These are phyloP conservation scores for Gephyroberyx darwinii DNA, from an alignment of 2,797 vertebrate genomes.

Conservation along the genomic window DNA sequence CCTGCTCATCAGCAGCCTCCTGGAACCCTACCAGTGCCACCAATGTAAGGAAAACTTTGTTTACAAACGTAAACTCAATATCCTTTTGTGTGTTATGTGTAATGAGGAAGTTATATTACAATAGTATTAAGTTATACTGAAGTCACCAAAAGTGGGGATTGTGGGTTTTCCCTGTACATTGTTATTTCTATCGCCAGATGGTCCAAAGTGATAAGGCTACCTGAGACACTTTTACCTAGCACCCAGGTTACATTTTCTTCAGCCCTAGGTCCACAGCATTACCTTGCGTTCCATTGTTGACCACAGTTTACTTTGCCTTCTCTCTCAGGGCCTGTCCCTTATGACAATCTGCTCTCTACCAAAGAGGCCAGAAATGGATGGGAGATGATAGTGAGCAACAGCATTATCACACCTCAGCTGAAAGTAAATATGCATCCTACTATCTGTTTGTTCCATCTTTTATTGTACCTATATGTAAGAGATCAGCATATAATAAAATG, in stretches of 20 bases:
- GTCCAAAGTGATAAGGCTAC: too few species aligned
- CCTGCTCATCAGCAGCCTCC: slow-evolving; percentile 81
- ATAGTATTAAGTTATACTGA: not conserved
- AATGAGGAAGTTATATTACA: not conserved
- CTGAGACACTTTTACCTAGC: not conserved
- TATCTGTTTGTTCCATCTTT: not conserved
- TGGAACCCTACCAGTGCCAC: slow-evolving; percentile 52
- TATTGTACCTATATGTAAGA: not conserved
- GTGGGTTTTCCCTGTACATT: not conserved
- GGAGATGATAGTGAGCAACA: slow-evolving; percentile 81
- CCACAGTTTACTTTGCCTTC: slow-evolving; percentile 11
- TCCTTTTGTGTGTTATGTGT: not conserved
- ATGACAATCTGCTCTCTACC: slow-evolving; percentile 78
- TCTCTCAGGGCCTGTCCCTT: slow-evolving; percentile 76
- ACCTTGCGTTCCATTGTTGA: not conserved
- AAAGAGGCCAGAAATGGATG: slow-evolving; percentile 87
- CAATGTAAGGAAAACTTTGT: slow-evolving; percentile 77
- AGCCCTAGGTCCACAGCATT: not conserved
- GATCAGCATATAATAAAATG: not conserved
- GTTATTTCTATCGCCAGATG: not conserved
- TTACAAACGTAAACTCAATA: not conserved
- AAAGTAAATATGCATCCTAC: slow-evolving; percentile 75
- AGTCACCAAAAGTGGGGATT: not conserved
- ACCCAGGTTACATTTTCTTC: not conserved
- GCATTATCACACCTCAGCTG: slow-evolving; percentile 81